Base-by-base conservation (phyloP, 2,113 vertebrate species). In the Podarcis raffonei region DNA sequence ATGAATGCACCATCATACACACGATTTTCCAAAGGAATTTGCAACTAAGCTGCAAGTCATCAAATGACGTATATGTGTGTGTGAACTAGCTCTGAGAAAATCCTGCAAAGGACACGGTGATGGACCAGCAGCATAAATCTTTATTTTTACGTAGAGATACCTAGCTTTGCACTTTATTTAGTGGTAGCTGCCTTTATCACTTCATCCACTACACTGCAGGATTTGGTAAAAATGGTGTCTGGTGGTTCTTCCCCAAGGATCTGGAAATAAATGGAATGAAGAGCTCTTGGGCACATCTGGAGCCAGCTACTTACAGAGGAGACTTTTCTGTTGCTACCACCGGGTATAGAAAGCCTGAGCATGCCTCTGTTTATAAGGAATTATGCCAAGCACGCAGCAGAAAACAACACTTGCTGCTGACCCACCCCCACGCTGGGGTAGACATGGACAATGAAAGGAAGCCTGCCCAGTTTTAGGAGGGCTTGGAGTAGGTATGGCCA, bases 161-260 rank as follows among this genome's bases (percentile, higher is more conserved):
- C 48, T 84, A 78, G n/a, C 72, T 89, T 30, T 84, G 65, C 22
- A 13, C 5, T 42, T 69, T 11, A 53, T 53, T 11, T 53, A 2
- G n/a, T 69, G 57, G 59, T 18, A 80, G 72, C 39, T 83, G 81
- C 23, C 42, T 91, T 93, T 91, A 88, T 1, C 23, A 87, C 12
- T 12, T 81, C 84, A 75, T 85, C 85, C 0, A 3, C 53, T 3
- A 11, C 30, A 30, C 53, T 84, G 39, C 22, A 90, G 37, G 32
- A 78, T 1, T 32, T 11, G 0, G 3, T 6, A 81, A 30, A 69
- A 78, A 86, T 32, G 23, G 72, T 7, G 1, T 82, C 6, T 4
- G 18, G 30, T 5, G 84, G 59, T 18, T 23, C 39, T 53, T 83
- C 39, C 27, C 68, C 57, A 39, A 86, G 75, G 2, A 66, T 62